Base-by-base conservation (phyloP, 2,888 invertebrate genomes). In the Drosophila mercatorum region DNA sequence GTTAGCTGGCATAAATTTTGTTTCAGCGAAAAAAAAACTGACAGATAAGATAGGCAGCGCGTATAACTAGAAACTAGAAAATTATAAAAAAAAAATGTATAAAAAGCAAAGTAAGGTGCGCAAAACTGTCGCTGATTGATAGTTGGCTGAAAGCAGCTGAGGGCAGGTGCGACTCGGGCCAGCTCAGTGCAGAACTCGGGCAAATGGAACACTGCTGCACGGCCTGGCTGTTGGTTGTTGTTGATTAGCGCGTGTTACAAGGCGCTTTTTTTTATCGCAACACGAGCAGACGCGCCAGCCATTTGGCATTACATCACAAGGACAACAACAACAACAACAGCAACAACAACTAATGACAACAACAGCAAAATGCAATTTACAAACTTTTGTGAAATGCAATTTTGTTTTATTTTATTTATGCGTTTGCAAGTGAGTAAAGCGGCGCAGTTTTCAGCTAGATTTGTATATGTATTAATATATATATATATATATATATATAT, bases 161-260 rank as follows among this genome's bases (percentile, higher is more conserved):
- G 53, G 44, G 43, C 63, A 49, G 65, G 46, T n/a, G 34, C 4
- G 7, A 7, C n/a, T 11, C n/a, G 14, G 11, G 6, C 17, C 5
- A 28, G 62, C 8, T 26, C 41, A 31, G 59, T 52, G 55, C 14
- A 40, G 51, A n/a, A 5, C 10, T 10, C 10, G 8, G 34, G 34
- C 47, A 66, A 63, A 60, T 58, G 75, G 43, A 60, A 73, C 63
- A 43, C 63, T 47, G 31, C 69, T 51, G 57, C 53, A 52, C 36
- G 51, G 28, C 53, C 58, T 60, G 28, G 14, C 5, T 28, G 28
- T 28, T 28, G 55, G 14, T 58, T 58, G 69, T 61, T 88, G 83
- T 61, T 83, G 83, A 88, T 88, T 88, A 86, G 83, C 87, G 83
- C 86, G 83, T 88, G 89, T 80, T 83, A 75, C 80, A 83, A 80